Percentiles rank a stretch among this genome's conserved stretches.
These are phyloP conservation scores for Drosophila mimica DNA, from an alignment of 2,888 invertebrate species.

Conservation along the genomic window DNA sequence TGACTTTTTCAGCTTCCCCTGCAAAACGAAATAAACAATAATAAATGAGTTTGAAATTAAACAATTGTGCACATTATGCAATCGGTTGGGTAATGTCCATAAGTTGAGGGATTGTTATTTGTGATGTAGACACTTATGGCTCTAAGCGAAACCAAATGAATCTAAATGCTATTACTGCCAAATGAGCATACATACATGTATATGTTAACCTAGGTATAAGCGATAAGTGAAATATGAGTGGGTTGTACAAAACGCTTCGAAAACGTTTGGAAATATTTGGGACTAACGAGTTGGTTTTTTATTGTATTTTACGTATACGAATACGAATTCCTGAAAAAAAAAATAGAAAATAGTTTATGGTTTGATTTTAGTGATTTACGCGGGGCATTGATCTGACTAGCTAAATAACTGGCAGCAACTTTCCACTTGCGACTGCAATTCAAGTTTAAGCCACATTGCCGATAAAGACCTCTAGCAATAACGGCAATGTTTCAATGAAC, in stretches of 20 bases:
- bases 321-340: background rate
- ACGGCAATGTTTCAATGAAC: slow-evolving; percentile 74
- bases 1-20: slow-evolving; percentile 86
- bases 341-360: background rate
- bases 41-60: slow-evolving; percentile 37
- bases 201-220: slow-evolving; percentile 17
- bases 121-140: slow-evolving; percentile 6
- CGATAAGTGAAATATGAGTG: background rate
- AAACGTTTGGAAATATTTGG: background rate
- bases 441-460: slow-evolving; percentile 67
- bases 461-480: slow-evolving; percentile 64
- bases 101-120: slow-evolving; percentile 21
- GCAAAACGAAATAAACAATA: slow-evolving; percentile 30
- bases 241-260: background rate
- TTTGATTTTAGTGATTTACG: slow-evolving; percentile 29
- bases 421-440: slow-evolving; percentile 67
- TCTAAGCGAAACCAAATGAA: background rate
- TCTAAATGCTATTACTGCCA: slow-evolving; percentile 17
- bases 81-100: slow-evolving; percentile 36
- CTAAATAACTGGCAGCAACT: slow-evolving; percentile 44
- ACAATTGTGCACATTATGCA: slow-evolving; percentile 55
- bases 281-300: background rate
- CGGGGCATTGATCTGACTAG: slow-evolving; percentile 60
- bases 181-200: slow-evolving; percentile 4
- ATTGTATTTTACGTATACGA: background rate